Conservation (phyloP, 1,140 invertebrate species). For the Harpegnathos saltator region DNA sequence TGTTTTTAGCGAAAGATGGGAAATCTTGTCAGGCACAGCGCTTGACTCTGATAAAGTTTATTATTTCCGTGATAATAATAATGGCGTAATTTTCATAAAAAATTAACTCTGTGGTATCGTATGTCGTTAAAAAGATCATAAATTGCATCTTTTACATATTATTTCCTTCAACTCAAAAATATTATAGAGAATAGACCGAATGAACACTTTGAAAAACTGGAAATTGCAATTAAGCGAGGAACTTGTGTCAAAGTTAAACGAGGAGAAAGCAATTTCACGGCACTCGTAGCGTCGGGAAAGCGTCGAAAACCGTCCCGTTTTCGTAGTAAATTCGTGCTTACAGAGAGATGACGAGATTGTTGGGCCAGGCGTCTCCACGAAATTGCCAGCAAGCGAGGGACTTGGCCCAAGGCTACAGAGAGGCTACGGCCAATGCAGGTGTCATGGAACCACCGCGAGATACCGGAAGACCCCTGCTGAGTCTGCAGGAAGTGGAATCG, state of each 20-base stretch:
- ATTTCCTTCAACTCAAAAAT: neutral
- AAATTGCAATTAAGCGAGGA: neutral
- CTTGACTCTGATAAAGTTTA: neutral
- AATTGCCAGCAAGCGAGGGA: conserved; percentile 83
- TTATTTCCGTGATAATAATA: neutral
- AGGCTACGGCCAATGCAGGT: conserved; percentile 92
- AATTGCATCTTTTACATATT: neutral
- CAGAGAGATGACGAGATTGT: conserved; percentile 85
- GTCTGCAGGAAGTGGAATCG: conserved; percentile 93
- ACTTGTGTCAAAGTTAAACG: conserved; percentile 1
- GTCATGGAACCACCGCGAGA: conserved; percentile 94
- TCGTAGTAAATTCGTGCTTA: conserved; percentile 55
- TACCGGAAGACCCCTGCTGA: conserved; percentile 90
- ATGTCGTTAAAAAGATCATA: neutral
- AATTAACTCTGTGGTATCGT: no score
- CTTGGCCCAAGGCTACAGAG: conserved; percentile 88
- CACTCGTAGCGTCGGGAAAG: conserved; percentile 17
- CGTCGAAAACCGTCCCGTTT: conserved; percentile 48
- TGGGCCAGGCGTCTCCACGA: conserved; percentile 81
- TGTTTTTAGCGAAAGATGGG: neutral
- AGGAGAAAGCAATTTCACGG: no score
- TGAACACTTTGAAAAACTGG: neutral
- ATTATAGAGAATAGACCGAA: neutral
- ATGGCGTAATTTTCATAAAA: neutral
- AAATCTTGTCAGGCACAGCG: neutral